A percentile compares a stretch with the other conserved stretches of the same genome.
phyloP scores from a whole-genome alignment of 2,888 invertebrate species.

The Amphimallon solstitiale region DNA sequence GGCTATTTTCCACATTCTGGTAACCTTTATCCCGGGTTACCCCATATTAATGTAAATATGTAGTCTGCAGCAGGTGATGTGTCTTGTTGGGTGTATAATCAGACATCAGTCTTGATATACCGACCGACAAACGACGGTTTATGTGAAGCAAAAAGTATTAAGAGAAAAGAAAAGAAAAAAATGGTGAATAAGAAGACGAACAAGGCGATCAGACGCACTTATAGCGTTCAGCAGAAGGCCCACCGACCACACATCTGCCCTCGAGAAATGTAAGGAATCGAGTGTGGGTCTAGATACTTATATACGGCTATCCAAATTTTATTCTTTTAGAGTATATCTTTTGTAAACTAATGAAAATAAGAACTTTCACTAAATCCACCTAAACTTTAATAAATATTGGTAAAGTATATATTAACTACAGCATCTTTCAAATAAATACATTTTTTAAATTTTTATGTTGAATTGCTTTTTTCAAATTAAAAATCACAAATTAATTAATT shows the following conservation, averaged over 20 bases:
- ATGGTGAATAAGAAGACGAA: slow-evolving; percentile 37
- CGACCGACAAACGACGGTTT: slow-evolving; percentile 52
- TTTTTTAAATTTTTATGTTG: too few relatives aligned
- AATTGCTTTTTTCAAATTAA: too few relatives aligned
- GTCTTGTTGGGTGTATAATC: slow-evolving; percentile 48
- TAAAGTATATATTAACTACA: too few relatives aligned
- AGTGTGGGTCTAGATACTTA: too few relatives aligned
- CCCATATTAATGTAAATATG: slow-evolving; percentile 46
- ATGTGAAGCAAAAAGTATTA: slow-evolving; percentile 36
- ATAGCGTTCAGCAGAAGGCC: slow-evolving; percentile 43
- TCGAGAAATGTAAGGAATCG: not conserved
- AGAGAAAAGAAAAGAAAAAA: slow-evolving; percentile 3
- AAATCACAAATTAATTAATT: too few relatives aligned
- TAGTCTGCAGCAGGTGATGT: slow-evolving; percentile 46
- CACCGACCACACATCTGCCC: slow-evolving; percentile 46
- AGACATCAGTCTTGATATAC: slow-evolving; percentile 56
- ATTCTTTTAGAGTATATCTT: too few relatives aligned
- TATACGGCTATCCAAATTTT: too few relatives aligned
- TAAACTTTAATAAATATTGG: too few relatives aligned
- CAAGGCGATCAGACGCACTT: slow-evolving; percentile 53
- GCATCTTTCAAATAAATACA: too few relatives aligned
- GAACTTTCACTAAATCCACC: too few relatives aligned
- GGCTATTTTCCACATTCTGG: not conserved
- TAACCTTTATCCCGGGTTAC: not conserved
- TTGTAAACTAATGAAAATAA: too few relatives aligned